Base-by-base conservation (phyloP, 2,113 vertebrate genomes). In the Ceyx melanurus region DNA sequence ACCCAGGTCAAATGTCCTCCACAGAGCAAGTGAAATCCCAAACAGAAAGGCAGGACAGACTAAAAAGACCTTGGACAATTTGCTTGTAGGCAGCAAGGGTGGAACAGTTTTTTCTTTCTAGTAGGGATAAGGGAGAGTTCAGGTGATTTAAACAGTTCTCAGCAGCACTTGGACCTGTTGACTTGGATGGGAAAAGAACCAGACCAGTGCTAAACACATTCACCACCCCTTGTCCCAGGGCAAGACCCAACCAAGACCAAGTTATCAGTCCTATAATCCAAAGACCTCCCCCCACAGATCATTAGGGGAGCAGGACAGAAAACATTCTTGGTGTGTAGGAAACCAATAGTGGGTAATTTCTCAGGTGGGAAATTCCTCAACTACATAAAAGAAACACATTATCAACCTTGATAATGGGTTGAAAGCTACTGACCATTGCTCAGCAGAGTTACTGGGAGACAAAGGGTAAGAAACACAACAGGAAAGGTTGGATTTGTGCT, bases 11-110 rank as follows among this genome's bases (percentile, higher is more conserved):
- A 80, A 37, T 2, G 7, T 46, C 31, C 8, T 66, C 31, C 84
- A 61, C 9, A 77, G 33, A 53, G 46, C 56, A 86, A 81, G 5
- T 10, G 71, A 70, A 88, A 73, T 18, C 50, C n/a, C 9, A 4
- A 28, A 28, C 5, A 80, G 46, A 62, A 86, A 40, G 35, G 6
- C n/a, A 68, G 20, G 23, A 56, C 10, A 7, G 3, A 5, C 9
- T 66, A 19, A 25, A 83, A 78, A 21, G 50, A 28, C 18, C 25
- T 64, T 62, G 35, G 20, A 25, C 25, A 54, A 17, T 77, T 77
- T n/a, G 66, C 13, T 4, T 0, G 0, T 9, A 14, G 5, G 4
- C 2, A 1, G 13, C 10, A 60, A 28, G 15, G 18, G 5, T 37
- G 13, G 1, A 77, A 70, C 10, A 31, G 7, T 72, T 88, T 72